Conservation (phyloP, 2,113 vertebrate species). For the Connochaetes taurinus region DNA sequence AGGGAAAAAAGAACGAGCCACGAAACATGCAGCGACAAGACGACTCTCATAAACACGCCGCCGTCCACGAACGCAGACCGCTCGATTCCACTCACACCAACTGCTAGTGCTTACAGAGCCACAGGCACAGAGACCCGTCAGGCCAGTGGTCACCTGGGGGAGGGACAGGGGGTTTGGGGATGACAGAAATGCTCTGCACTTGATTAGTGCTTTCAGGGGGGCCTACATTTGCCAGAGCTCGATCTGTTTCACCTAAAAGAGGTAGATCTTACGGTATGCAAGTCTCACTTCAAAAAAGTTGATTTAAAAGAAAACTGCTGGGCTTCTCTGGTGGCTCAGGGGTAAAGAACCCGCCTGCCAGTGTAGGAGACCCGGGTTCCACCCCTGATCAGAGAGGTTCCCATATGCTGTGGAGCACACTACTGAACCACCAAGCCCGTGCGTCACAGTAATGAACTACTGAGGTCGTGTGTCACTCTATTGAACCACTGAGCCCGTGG, state of each 20-base stretch:
- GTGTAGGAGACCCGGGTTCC: rapidly evolving
- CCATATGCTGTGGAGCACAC: neutral
- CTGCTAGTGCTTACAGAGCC: neutral
- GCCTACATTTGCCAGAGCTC: neutral
- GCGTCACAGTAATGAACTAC: rapidly evolving
- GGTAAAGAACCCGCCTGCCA: neutral
- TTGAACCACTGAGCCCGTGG: rapidly evolving
- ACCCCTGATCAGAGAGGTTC: neutral
- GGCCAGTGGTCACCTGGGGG: neutral
- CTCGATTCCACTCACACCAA: neutral
- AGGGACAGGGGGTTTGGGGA: neutral
- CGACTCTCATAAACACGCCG: neutral
- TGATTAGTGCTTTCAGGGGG: neutral
- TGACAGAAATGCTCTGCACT: neutral
- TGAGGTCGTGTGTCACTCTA: rapidly evolving
- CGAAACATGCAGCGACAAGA: no score
- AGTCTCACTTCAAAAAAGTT: neutral
- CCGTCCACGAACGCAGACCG: neutral
- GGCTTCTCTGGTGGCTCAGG: neutral
- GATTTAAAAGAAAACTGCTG: neutral
- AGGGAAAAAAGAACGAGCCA: neutral
- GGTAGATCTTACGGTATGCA: neutral
- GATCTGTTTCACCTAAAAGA: neutral
- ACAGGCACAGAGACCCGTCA: neutral
- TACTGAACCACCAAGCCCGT: rapidly evolving